Evolutionary conservation across 2,888 invertebrate genomes (phyloP).

Genomic region (Parasteatoda lunata): DNA sequence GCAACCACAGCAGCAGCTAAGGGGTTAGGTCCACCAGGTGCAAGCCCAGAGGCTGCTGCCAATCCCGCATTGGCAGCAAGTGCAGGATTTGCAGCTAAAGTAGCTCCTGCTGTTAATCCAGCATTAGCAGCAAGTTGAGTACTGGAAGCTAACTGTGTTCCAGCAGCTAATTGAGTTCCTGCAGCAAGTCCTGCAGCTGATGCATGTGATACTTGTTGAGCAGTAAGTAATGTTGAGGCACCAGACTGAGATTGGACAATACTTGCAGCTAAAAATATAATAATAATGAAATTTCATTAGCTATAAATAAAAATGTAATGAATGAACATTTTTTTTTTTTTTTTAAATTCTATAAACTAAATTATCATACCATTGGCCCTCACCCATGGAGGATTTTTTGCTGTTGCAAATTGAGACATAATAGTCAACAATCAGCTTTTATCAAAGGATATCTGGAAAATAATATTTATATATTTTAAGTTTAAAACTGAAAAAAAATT

Average conservation of each 20-base stretch:
- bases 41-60: constrained; percentile 19
- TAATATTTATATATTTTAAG: too few species aligned
- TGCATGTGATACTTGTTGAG: constrained; percentile 51
- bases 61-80: constrained; percentile 17
- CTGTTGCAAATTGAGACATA: constrained; percentile 61
- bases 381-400: constrained; percentile 67
- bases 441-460: too few species aligned
- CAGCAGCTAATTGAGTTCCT: constrained; percentile 16
- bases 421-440: too few species aligned
- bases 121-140: constrained; percentile 25
- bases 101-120: constrained; percentile 18
- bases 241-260: constrained; percentile 51
- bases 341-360: background rate
- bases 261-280: constrained; percentile 20
- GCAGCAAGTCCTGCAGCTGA: constrained; percentile 50
- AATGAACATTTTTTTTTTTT: background rate
- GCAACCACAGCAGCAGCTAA: constrained; percentile 63
- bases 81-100: background rate
- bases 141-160: constrained; percentile 10
- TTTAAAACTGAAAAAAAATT: too few species aligned
- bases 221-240: constrained; percentile 35
- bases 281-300: background rate
- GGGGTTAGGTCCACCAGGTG: constrained; percentile 45
- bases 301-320: background rate
- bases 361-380: constrained; percentile 47